Base-by-base conservation (phyloP, 2,888 invertebrate genomes). In the Mimumesa dahlbomi region DNA sequence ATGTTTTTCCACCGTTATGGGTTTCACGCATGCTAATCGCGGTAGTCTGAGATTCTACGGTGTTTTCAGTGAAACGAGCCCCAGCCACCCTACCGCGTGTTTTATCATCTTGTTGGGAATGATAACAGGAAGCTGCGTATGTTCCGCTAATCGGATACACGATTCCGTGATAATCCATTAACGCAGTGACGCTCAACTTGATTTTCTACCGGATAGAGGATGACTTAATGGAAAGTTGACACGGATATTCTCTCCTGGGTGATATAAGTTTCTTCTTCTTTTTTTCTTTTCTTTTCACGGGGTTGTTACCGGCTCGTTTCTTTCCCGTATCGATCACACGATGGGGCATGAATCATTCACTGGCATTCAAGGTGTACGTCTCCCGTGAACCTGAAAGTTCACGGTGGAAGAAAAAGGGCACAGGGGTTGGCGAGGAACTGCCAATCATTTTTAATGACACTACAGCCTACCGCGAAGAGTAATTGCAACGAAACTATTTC, bases 21-120 rank as follows among this genome's bases (percentile, higher is more conserved):
- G 58, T 69, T 54, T 34, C 34, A n/a, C 67, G 50, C 66, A 62
- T 66, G 50, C 61, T 66, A 70, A 70, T 66, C 70, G 52, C 38
- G 34, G 25, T 25, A 3, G 36, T 36, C 7, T 25, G 3, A 7
- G 25, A 34, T 34, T 11, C 2, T 34, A 34, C 2, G 2, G 34
- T 2, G 6, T 9, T 34, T 34, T 34, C 34, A 5, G 34, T 34
- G 11, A 25, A 5, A 25, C 25, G 7, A 25, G 25, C 7, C 25
- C 25, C n/a, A n/a, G n/a, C n/a, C n/a, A n/a, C n/a, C n/a, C n/a
- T n/a, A n/a, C n/a, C n/a, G n/a, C n/a, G n/a, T n/a, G n/a, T n/a
- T n/a, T n/a, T n/a, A n/a, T n/a, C n/a, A n/a, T n/a, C n/a, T n/a
- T n/a, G n/a, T n/a, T 29, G 2, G 29, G 29, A 29, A 2, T 29